Percentiles rank a stretch among this genome's conserved stretches.
Evolutionary conservation across 1,140 invertebrate genomes (phyloP).

Genomic region (Euura lappo): DNA sequence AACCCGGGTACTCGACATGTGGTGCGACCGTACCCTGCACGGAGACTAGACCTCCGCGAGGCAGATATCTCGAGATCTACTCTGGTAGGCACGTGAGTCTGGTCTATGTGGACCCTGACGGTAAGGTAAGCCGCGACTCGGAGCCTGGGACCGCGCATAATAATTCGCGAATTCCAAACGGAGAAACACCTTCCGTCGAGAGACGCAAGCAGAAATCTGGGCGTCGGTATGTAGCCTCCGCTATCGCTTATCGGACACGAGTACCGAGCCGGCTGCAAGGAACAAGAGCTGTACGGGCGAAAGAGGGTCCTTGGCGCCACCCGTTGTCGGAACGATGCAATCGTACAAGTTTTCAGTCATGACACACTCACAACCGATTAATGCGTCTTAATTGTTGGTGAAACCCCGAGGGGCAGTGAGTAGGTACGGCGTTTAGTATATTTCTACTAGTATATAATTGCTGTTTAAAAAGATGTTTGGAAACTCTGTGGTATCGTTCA

Average conservation of each 20-base stretch:
- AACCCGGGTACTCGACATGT: constrained; percentile 42
- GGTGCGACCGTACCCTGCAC: constrained; percentile 18
- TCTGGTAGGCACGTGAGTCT: constrained; percentile 51
- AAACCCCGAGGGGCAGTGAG: too few relatives aligned
- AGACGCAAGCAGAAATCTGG: background rate
- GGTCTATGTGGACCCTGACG: constrained; percentile 22
- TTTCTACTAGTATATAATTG: background rate
- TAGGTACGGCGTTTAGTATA: too few relatives aligned
- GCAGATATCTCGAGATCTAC: constrained; percentile 58
- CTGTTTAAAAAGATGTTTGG: background rate
- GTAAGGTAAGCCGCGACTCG: too few relatives aligned
- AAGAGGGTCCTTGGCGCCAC: too few relatives aligned
- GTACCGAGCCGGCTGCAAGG: background rate
- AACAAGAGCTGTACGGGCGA: too few relatives aligned
- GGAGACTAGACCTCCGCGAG: constrained; percentile 47
- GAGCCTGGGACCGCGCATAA: constrained; percentile 13
- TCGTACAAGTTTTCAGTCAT: too few relatives aligned
- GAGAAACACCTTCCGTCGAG: too few relatives aligned
- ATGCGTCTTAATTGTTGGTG: too few relatives aligned
- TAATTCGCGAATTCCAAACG: background rate
- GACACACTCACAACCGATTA: too few relatives aligned
- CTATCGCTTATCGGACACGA: background rate
- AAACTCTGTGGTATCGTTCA: constrained; percentile 7
- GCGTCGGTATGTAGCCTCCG: background rate
- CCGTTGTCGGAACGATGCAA: too few relatives aligned